Percentiles rank a stretch among this genome's conserved stretches.
Evolutionary conservation across 2,888 invertebrate genomes (phyloP).

Genomic region (Dolichopus griseipennis): DNA sequence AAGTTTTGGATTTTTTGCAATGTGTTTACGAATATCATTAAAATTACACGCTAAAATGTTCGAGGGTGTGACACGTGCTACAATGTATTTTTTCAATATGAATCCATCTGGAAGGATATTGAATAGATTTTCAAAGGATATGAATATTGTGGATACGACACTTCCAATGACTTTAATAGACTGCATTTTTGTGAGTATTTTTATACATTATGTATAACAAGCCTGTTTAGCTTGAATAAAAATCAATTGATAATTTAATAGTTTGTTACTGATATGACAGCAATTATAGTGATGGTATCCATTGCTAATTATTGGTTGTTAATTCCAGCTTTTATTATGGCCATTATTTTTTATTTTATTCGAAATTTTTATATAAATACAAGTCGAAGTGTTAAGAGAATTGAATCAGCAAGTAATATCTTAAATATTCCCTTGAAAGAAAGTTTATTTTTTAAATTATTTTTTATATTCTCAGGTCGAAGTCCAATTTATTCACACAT

Average conservation of each 20-base stretch:
- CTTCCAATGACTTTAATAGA: slow-evolving; percentile 43
- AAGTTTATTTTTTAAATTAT: too few relatives aligned
- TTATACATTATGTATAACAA: too few relatives aligned
- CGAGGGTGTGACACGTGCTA: slow-evolving; percentile 54
- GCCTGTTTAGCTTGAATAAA: too few relatives aligned
- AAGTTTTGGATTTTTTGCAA: slow-evolving; percentile 52
- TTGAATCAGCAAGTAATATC: slow-evolving; percentile 38
- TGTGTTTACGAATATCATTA: slow-evolving; percentile 61
- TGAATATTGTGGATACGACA: slow-evolving; percentile 47
- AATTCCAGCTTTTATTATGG: slow-evolving; percentile 52
- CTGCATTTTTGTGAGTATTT: slow-evolving; percentile 33
- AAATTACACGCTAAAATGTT: slow-evolving; percentile 68
- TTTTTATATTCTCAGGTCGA: slow-evolving; percentile 48
- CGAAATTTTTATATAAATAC: slow-evolving; percentile 49
- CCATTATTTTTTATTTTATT: slow-evolving; percentile 50
- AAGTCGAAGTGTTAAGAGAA: slow-evolving; percentile 47
- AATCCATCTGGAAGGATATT: slow-evolving; percentile 63
- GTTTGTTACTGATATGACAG: slow-evolving; percentile 39
- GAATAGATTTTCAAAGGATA: slow-evolving; percentile 61
- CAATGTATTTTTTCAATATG: slow-evolving; percentile 68
- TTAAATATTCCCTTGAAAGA: background rate
- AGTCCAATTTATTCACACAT: slow-evolving; percentile 72
- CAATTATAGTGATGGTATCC: slow-evolving; percentile 55
- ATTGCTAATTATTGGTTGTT: slow-evolving; percentile 54
- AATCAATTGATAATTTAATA: slow-evolving; percentile 17